These are phyloP conservation scores for Sphaerodactylus townsendi DNA, from an alignment of 2,113 vertebrate genomes.

Conservation along the genomic window DNA sequence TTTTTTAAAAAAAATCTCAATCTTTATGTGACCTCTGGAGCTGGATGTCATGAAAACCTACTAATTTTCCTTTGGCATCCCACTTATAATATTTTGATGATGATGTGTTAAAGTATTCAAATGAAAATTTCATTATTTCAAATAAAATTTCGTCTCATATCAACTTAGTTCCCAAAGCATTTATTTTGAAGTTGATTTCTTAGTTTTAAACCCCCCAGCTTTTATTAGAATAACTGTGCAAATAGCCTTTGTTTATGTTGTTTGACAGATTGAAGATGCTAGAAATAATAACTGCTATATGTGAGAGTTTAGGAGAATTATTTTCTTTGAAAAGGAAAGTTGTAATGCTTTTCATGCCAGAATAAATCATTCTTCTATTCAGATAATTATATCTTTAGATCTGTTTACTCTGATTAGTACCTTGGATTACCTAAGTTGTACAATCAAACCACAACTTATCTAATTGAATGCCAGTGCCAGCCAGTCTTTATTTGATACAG, in stretches of 20 bases:
- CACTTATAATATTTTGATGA: background rate
- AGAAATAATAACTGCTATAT: background rate
- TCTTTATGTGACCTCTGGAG: fast-evolving
- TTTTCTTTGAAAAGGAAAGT: constrained; percentile 37
- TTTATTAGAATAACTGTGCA: constrained; percentile 21
- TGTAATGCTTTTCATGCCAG: constrained; percentile 13
- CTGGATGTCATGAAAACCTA: background rate
- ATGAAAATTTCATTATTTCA: background rate
- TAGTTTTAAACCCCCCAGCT: background rate
- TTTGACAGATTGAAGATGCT: constrained; percentile 18
- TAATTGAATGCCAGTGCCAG: constrained; percentile 35
- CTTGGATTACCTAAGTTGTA: constrained; percentile 39
- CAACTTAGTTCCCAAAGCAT: background rate
- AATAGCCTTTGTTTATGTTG: constrained; percentile 18
- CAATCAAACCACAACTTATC: constrained; percentile 15
- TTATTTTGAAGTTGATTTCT: background rate
- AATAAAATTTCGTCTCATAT: background rate
- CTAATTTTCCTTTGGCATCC: background rate
- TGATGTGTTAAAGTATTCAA: constrained; percentile 8
- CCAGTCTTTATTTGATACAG: constrained; percentile 34
- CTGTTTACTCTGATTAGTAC: constrained; percentile 33
- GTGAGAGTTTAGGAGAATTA: background rate
- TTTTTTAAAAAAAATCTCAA: too few relatives aligned
- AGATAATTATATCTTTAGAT: constrained; percentile 40
- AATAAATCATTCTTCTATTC: constrained; percentile 23